These are phyloP conservation scores for Pogonocherus hispidulus DNA, from an alignment of 2,888 invertebrate species.

Conservation along the genomic window DNA sequence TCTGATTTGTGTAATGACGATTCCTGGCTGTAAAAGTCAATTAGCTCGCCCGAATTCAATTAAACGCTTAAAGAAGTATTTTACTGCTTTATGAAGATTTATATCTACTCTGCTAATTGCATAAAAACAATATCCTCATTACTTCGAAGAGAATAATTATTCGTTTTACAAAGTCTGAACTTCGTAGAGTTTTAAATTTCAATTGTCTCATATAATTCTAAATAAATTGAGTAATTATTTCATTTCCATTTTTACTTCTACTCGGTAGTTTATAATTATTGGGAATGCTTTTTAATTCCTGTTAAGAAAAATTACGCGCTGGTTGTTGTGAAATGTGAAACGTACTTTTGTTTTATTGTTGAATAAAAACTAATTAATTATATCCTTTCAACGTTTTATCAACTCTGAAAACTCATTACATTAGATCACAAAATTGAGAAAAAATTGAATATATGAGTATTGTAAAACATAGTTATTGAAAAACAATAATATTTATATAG, in stretches of 20 bases:
- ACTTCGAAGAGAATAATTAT: conserved; percentile 34
- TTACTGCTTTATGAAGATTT: conserved; percentile 48
- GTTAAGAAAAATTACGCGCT: neutral
- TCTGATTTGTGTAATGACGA: conserved; percentile 40
- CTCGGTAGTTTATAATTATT: conserved; percentile 8
- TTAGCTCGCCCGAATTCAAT: conserved; percentile 52
- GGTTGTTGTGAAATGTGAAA: neutral
- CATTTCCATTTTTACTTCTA: conserved; percentile 16
- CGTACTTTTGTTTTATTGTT: no score
- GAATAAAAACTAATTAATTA: no score
- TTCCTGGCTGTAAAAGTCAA: conserved; percentile 52
- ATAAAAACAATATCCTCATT: conserved; percentile 57
- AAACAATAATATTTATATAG: no score
- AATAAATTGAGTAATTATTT: conserved; percentile 27
- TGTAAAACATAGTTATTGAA: no score
- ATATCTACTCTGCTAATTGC: conserved; percentile 54
- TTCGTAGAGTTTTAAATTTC: conserved; percentile 13
- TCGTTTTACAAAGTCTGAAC: conserved; percentile 15
- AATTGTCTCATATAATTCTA: conserved; percentile 17
- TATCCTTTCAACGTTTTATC: no score
- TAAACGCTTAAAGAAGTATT: conserved; percentile 53
- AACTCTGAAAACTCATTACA: no score
- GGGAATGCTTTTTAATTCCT: neutral
- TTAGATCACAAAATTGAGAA: no score
- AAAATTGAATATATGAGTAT: no score